phyloP scores from a whole-genome alignment of 2,888 invertebrate species.

The Dynastes maya region DNA sequence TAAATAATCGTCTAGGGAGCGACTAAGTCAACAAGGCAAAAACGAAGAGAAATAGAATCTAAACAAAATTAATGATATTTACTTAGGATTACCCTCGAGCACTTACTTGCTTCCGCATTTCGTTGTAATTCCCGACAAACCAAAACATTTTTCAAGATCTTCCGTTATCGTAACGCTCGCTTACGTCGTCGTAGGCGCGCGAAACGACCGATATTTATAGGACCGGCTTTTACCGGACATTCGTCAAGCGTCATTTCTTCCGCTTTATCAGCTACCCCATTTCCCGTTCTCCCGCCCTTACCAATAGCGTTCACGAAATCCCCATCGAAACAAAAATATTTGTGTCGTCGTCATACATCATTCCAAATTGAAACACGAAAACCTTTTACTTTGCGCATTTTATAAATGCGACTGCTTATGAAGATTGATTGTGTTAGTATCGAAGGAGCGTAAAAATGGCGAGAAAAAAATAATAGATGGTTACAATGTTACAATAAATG shows the following conservation, averaged over 20 bases:
- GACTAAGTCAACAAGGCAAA: background rate
- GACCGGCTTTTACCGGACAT: constrained; percentile 43
- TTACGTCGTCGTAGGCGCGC: constrained; percentile 20
- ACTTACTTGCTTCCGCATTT: constrained; percentile 33
- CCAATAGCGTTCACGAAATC: background rate
- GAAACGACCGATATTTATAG: constrained; percentile 46
- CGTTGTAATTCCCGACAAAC: constrained; percentile 13
- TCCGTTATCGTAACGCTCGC: constrained; percentile 38
- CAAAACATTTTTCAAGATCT: constrained; percentile 45
- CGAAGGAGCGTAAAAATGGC: constrained; percentile 24
- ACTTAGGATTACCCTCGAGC: constrained; percentile 28
- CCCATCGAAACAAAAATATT: constrained; percentile 47
- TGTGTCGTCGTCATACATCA: constrained; percentile 47
- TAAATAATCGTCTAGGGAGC: constrained; percentile 6
- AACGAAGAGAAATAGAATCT: constrained; percentile 16
- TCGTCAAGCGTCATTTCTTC: constrained; percentile 40
- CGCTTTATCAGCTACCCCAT: constrained; percentile 30
- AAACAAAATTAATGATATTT: constrained; percentile 46
- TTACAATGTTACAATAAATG: background rate
- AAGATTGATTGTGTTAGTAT: constrained; percentile 51
- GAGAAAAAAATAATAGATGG: constrained; percentile 18
- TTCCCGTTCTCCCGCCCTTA: background rate
- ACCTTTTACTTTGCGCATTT: constrained; percentile 48
- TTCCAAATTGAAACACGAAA: constrained; percentile 52
- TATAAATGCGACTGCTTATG: constrained; percentile 52